Conservation (phyloP, 2,888 invertebrate species). For the Psococerastis gibbosa region DNA sequence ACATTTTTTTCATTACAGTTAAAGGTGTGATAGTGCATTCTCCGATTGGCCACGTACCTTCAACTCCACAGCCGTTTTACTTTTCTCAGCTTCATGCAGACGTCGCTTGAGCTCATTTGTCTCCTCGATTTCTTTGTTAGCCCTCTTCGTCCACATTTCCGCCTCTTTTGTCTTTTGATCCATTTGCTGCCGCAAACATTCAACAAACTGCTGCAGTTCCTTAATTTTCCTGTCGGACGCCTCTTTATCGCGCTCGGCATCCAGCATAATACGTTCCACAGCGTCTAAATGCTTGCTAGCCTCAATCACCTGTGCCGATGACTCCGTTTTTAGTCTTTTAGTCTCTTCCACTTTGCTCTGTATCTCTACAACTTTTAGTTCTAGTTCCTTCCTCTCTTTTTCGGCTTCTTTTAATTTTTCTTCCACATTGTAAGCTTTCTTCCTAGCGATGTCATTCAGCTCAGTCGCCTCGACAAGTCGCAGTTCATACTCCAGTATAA, state of each 20-base stretch:
- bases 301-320: slow-evolving; percentile 13
- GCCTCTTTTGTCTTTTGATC: slow-evolving; percentile 24
- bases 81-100: slow-evolving; percentile 24
- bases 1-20: too few species aligned
- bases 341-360: slow-evolving; percentile 12
- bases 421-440: slow-evolving; percentile 9
- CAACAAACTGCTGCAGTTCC: slow-evolving; percentile 9
- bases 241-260: slow-evolving; percentile 17
- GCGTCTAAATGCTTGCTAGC: slow-evolving; percentile 14
- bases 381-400: slow-evolving; percentile 10
- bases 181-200: slow-evolving; percentile 8
- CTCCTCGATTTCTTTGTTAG: slow-evolving; percentile 25
- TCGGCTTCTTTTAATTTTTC: slow-evolving; percentile 11
- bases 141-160: slow-evolving; percentile 28
- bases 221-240: slow-evolving; percentile 12
- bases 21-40: too few species aligned
- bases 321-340: slow-evolving; percentile 7
- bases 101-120: slow-evolving; percentile 14
- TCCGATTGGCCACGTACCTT: too few species aligned
- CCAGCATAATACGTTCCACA: slow-evolving; percentile 9
- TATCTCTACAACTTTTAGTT: slow-evolving; percentile 10
- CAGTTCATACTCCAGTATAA: slow-evolving; percentile 13
- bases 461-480: slow-evolving; percentile 14
- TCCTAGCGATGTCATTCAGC: slow-evolving; percentile 8
- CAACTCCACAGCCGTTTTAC: slow-evolving; percentile 25